Base-by-base conservation (phyloP, 2,888 invertebrate species). In the Gastracanthus pulcherrimus region DNA sequence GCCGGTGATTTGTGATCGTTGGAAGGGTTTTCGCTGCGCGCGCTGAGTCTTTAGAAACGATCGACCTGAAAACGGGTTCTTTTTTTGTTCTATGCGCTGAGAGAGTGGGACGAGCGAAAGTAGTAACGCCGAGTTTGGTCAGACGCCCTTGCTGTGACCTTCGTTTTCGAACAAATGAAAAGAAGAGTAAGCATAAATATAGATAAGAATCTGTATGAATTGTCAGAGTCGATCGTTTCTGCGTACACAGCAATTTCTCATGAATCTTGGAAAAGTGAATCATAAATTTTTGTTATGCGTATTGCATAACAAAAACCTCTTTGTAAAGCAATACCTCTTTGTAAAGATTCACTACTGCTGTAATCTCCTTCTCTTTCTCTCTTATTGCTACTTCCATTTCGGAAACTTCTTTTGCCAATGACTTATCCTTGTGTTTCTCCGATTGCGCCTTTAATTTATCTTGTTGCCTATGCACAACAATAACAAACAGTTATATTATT, bases 241-340 rank as follows among this genome's bases (percentile, higher is more conserved):
- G 26, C 26, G 0, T 3, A 11, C 23, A 6, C 23, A 26, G 38
- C 9, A 64, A 23, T 19, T 19, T 29, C 31, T 55, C 29, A 16
- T 36, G 13, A 51, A 36, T 16, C 11, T 6, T 2, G 19, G 26
- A 13, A 31, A 19, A 31, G 19, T 31, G n/a, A n/a, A n/a, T n/a
- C n/a, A n/a, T n/a, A n/a, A n/a, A n/a, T n/a, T n/a, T n/a, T n/a
- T n/a, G n/a, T n/a, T n/a, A n/a, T n/a, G n/a, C n/a, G n/a, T n/a
- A n/a, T n/a, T n/a, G n/a, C n/a, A n/a, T n/a, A n/a, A n/a, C n/a
- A n/a, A n/a, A n/a, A n/a, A n/a, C n/a, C n/a, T n/a, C n/a, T n/a
- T n/a, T n/a, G n/a, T n/a, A n/a, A n/a, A n/a, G n/a, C n/a, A 11
- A 83, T 85, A 90, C 91, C 86, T 91, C 90, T 76, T 88, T 87